phyloP scores from a whole-genome alignment of 2,888 invertebrate genomes.

The Limenitis camilla region DNA sequence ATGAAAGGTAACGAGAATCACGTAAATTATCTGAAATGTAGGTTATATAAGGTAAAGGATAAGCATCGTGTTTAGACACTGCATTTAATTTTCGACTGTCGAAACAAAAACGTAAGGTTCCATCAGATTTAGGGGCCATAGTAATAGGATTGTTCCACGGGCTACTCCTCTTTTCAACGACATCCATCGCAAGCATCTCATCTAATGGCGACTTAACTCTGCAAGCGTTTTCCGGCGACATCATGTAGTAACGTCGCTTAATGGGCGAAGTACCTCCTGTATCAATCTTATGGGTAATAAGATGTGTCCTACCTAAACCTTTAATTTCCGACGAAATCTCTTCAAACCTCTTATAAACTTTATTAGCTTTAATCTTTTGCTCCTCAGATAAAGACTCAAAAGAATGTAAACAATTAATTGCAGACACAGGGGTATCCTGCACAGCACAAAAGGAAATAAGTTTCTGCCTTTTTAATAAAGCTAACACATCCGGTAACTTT shows the following conservation, averaged over 20 bases:
- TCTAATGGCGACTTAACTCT: conserved; percentile 3
- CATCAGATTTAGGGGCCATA: conserved; percentile 4
- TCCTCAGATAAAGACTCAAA: not conserved
- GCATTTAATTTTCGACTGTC: conserved; percentile 12
- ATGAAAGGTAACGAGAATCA: not conserved
- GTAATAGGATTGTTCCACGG: conserved; percentile 9
- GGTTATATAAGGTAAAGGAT: conserved; percentile 11
- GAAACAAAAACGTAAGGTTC: conserved; percentile 5
- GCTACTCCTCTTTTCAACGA: conserved; percentile 3
- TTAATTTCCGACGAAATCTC: conserved; percentile 1
- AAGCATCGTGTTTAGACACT: conserved; percentile 11
- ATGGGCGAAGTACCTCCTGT: conserved; percentile 4
- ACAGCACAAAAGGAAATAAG: no score
- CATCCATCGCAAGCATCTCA: conserved; percentile 4
- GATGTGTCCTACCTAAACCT: conserved; percentile 3
- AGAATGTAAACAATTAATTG: not conserved
- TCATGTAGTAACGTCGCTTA: conserved; percentile 6
- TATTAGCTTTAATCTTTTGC: not conserved
- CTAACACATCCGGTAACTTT: no score
- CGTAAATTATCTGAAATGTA: not conserved
- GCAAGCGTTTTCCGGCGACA: conserved; percentile 1
- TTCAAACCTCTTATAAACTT: not conserved
- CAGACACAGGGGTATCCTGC: no score
- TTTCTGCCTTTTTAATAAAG: no score
- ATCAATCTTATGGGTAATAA: conserved; percentile 2